These are phyloP conservation scores for Neodontobutis hainanensis DNA, from an alignment of 2,113 vertebrate species.

Conservation along the genomic window DNA sequence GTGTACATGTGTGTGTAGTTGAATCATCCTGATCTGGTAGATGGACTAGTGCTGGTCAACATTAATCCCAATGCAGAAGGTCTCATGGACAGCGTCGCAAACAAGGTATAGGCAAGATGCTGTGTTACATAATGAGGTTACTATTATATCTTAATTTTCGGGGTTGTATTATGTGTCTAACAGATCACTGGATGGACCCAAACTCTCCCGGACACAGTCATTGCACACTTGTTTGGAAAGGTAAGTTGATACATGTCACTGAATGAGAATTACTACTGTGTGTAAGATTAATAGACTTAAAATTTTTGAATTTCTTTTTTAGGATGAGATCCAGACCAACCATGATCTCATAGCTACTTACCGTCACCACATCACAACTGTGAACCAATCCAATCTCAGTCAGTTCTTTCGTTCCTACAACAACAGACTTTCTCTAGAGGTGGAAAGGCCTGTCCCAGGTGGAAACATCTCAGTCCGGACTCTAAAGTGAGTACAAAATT, in stretches of 20 bases:
- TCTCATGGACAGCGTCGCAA: conserved; percentile 89
- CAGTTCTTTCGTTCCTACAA: conserved; percentile 92
- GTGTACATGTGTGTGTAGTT: conserved; percentile 75
- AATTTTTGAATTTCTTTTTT: conserved; percentile 36
- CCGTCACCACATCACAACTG: conserved; percentile 88
- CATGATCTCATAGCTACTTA: conserved; percentile 89
- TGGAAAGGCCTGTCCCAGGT: conserved; percentile 86
- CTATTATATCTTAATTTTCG: not conserved
- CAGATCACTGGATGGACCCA: conserved; percentile 93
- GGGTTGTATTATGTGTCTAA: conserved; percentile 8
- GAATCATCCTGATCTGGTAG: conserved; percentile 89
- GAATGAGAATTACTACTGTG: not conserved
- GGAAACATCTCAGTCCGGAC: conserved; percentile 77
- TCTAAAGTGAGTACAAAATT: conserved; percentile 77
- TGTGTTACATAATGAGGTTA: not conserved
- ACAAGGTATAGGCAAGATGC: conserved; percentile 80
- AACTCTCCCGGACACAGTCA: conserved; percentile 87
- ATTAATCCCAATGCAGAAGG: conserved; percentile 90
- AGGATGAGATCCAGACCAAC: conserved; percentile 92
- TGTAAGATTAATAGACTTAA: not conserved
- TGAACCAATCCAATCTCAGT: conserved; percentile 91
- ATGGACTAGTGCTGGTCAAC: conserved; percentile 93
- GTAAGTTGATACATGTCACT: conserved; percentile 63
- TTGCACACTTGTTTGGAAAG: conserved; percentile 92
- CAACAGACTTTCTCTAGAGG: conserved; percentile 87